Conservation (phyloP, 1,140 invertebrate species). For the Drosophila auraria region DNA sequence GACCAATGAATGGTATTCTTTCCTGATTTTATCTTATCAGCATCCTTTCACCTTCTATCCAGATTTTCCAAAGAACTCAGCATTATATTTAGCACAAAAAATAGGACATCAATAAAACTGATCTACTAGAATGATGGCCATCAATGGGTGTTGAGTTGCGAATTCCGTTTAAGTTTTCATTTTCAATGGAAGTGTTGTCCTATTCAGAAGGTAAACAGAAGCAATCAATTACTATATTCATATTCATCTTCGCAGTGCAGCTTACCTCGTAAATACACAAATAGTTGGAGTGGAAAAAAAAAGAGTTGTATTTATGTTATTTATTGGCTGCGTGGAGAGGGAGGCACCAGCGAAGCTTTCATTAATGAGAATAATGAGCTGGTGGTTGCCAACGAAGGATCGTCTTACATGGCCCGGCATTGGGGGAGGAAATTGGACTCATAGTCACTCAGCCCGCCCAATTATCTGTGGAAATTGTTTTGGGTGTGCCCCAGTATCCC, state of each 20-base stretch:
- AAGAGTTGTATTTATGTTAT: constrained; percentile 55
- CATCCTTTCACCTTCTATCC: constrained; percentile 12
- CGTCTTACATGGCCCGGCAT: constrained; percentile 4
- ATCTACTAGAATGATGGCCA: constrained; percentile 63
- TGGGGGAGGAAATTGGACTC: constrained; percentile 11
- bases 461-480: constrained; percentile 65
- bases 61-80: constrained; percentile 32
- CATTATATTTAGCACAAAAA: not conserved
- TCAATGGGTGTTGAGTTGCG: constrained; percentile 48
- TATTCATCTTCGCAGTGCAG: constrained; percentile 24
- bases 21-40: constrained; percentile 25
- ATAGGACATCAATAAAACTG: constrained; percentile 37
- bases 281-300: constrained; percentile 52
- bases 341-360: constrained; percentile 50
- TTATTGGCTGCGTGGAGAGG: constrained; percentile 38
- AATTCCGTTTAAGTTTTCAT: constrained; percentile 28
- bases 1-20: constrained; percentile 1
- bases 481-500: constrained; percentile 21
- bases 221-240: constrained; percentile 44
- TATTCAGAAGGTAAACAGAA: constrained; percentile 36
- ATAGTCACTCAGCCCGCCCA: constrained; percentile 34
- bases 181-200: constrained; percentile 27
- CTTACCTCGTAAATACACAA: constrained; percentile 40
- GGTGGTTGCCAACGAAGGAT: constrained; percentile 25
- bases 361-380: constrained; percentile 69